A percentile compares a stretch with the other conserved stretches of the same genome.
phyloP scores from a whole-genome alignment of 2,113 vertebrate species.

The Romanogobio albipinnatus region DNA sequence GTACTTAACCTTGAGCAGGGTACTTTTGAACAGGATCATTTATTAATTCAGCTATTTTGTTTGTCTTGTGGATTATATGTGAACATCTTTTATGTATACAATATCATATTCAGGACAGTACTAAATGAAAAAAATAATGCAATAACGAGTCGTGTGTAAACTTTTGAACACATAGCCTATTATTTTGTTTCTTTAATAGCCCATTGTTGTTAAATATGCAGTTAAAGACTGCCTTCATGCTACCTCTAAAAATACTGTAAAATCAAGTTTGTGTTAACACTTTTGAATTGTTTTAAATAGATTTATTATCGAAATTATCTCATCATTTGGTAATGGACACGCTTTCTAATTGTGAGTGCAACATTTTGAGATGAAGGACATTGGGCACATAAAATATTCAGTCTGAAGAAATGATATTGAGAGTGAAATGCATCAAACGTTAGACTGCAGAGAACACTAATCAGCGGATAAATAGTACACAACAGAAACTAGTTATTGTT shows the following conservation, averaged over 20 bases:
- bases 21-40: too few species aligned
- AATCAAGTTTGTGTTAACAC: background rate
- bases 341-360: background rate
- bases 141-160: too few species aligned
- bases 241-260: background rate
- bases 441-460: background rate
- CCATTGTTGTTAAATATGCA: background rate
- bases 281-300: background rate
- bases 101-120: too few species aligned
- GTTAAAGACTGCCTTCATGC: background rate
- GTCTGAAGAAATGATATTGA: constrained; percentile 18
- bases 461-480: background rate
- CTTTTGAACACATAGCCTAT: background rate
- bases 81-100: too few species aligned
- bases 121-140: too few species aligned
- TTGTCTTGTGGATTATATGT: too few species aligned
- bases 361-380: constrained; percentile 19
- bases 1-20: too few species aligned
- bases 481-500: background rate
- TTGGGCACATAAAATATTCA: constrained; percentile 20
- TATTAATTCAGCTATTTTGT: too few species aligned
- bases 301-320: background rate
- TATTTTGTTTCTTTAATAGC: background rate
- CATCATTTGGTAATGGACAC: background rate
- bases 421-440: background rate